phyloP scores from a whole-genome alignment of 1,140 invertebrate genomes.

The Nasonia giraulti region DNA sequence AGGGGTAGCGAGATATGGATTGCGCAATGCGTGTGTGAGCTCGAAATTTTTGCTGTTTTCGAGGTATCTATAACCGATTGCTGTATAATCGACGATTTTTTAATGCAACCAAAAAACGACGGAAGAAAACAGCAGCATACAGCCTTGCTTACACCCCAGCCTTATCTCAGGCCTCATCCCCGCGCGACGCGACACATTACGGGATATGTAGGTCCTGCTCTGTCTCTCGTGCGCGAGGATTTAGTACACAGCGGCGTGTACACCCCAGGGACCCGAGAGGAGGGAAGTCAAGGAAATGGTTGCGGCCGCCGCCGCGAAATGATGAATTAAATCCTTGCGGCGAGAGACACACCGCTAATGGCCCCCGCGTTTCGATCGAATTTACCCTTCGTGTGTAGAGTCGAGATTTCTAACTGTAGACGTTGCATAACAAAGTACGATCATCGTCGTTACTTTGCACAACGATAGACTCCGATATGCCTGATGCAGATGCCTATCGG shows the following conservation, averaged over 20 bases:
- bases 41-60: no score
- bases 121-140: background rate
- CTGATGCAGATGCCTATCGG: background rate
- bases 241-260: background rate
- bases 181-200: slow-evolving; percentile 1
- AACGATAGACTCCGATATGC: background rate
- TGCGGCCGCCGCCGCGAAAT: background rate
- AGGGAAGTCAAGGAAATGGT: slow-evolving; percentile 43
- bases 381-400: no score
- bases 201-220: background rate
- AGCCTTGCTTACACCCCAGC: background rate
- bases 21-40: no score
- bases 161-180: slow-evolving; percentile 24
- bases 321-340: slow-evolving; percentile 43
- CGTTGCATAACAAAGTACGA: no score
- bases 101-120: background rate
- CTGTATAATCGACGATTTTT: no score
- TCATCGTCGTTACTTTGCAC: no score
- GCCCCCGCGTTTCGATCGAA: no score
- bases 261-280: slow-evolving; percentile 13
- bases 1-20: slow-evolving; percentile 50
- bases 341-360: background rate
- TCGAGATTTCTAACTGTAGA: no score
- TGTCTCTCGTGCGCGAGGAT: background rate
- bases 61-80: no score